phyloP scores from a whole-genome alignment of 2,888 invertebrate species.

The Campaea margaritaria region DNA sequence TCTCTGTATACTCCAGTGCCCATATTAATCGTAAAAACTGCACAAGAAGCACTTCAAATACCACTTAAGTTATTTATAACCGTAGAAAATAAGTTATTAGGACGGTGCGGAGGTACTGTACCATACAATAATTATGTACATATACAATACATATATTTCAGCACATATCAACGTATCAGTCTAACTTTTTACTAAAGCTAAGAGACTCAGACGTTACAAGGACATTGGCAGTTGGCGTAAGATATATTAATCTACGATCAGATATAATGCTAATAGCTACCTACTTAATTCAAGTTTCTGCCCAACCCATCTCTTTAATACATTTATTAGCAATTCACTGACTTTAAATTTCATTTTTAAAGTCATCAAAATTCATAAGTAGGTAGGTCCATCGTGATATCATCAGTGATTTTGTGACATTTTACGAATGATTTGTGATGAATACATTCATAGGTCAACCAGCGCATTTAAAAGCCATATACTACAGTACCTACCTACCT shows the following conservation, averaged over 20 bases:
- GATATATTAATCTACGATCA: conserved; percentile 6
- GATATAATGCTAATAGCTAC: conserved; percentile 37
- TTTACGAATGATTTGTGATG: background rate
- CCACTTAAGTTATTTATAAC: too few relatives aligned
- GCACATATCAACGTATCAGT: too few relatives aligned
- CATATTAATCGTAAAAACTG: too few relatives aligned
- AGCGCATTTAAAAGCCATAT: background rate
- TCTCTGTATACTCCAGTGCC: too few relatives aligned
- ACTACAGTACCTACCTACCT: too few relatives aligned
- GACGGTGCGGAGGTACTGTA: too few relatives aligned
- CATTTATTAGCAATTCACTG: conserved; percentile 31
- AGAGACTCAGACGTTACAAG: conserved; percentile 25
- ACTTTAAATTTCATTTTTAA: conserved; percentile 29
- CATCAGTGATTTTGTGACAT: conserved; percentile 8
- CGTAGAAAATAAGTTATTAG: too few relatives aligned
- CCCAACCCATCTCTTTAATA: conserved; percentile 35
- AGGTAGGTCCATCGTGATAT: conserved; percentile 26
- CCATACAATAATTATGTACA: too few relatives aligned
- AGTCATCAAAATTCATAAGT: conserved; percentile 26
- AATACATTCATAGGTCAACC: background rate
- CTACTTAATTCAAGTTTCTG: conserved; percentile 32
- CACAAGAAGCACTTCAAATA: too few relatives aligned
- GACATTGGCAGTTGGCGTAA: too few relatives aligned
- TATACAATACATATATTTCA: too few relatives aligned
- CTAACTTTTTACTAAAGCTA: too few relatives aligned